Base-by-base conservation (phyloP, 2,113 vertebrate species). In the Meriones unguiculatus region DNA sequence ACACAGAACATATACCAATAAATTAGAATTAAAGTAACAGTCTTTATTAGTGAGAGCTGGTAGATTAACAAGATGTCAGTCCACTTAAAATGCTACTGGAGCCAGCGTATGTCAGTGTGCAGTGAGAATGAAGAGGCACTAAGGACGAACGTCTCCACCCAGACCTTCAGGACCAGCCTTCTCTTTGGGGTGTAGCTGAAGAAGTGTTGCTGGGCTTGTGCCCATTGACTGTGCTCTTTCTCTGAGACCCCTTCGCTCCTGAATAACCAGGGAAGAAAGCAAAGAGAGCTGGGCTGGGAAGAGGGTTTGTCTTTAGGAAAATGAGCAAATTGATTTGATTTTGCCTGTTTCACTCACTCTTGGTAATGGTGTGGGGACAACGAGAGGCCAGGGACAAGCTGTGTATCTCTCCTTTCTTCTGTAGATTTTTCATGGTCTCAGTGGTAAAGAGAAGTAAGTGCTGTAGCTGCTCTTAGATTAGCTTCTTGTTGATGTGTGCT, bases 1-100 rank as follows among this genome's bases (percentile, higher is more conserved):
- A 70, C 95, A 78, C 1, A 67, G 0, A 84, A 80, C 5, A 38
- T 82, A 65, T 46, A 88, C 64, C 96, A 95, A 96, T 59, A 89
- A 95, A 89, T 73, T 70, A 72, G 25, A 89, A 85, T 57, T 70
- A n/a, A 90, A 90, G 12, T 25, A 12, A 54, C 94, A 62, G 62
- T 12, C 7, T 85, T 91, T 92, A 95, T 20, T 91, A 50, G 12
- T 75, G 73, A 91, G n/a, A 81, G 64, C 4, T 69, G 2, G 11
- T 90, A 86, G 82, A 72, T 93, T 85, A 85, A 95, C 90, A 87
- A 86, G n/a, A 46, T 95, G 67, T 90, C 90, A 76, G 10, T 2
- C 65, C 35, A 64, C 86, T 96, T 92, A 97, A 98, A 93, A 95
- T 95, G 80, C 28, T 70, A 30, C 62, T 93, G 62, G 59, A 20